A percentile compares a stretch with the other conserved stretches of the same genome.
These are phyloP conservation scores for Ctenomys sociabilis DNA, from an alignment of 2,113 vertebrate genomes.

Conservation along the genomic window DNA sequence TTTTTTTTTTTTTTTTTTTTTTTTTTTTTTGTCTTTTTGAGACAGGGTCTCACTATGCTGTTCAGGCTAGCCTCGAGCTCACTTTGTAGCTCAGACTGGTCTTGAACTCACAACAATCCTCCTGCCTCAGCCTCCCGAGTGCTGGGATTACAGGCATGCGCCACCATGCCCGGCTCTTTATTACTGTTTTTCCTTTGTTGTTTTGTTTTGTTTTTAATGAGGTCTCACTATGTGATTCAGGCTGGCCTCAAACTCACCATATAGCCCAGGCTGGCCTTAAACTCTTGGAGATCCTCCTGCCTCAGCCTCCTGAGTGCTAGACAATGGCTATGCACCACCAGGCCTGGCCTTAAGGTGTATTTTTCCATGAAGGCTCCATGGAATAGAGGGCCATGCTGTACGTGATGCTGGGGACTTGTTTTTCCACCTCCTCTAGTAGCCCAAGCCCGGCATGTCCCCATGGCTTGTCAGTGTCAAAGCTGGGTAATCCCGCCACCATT, in stretches of 20 bases:
- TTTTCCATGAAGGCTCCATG: not conserved
- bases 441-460: not conserved
- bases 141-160: too few species aligned
- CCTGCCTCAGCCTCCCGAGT: too few species aligned
- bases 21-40: too few species aligned
- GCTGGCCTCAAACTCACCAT: not conserved
- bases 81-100: too few species aligned
- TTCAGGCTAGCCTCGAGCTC: too few species aligned
- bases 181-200: too few species aligned
- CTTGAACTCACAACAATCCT: too few species aligned
- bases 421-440: not conserved
- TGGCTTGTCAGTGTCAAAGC: not conserved
- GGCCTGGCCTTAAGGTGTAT: not conserved
- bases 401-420: not conserved
- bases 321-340: not conserved
- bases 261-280: not conserved
- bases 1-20: too few species aligned
- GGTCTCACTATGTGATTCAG: not conserved
- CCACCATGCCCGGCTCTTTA: too few species aligned
- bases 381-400: rapidly evolving
- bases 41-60: too few species aligned
- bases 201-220: not conserved
- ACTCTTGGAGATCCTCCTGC: not conserved
- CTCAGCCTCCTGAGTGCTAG: not conserved
- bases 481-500: not conserved